phyloP scores from a whole-genome alignment of 1,140 invertebrate species.

The Cotesia glomerata region DNA sequence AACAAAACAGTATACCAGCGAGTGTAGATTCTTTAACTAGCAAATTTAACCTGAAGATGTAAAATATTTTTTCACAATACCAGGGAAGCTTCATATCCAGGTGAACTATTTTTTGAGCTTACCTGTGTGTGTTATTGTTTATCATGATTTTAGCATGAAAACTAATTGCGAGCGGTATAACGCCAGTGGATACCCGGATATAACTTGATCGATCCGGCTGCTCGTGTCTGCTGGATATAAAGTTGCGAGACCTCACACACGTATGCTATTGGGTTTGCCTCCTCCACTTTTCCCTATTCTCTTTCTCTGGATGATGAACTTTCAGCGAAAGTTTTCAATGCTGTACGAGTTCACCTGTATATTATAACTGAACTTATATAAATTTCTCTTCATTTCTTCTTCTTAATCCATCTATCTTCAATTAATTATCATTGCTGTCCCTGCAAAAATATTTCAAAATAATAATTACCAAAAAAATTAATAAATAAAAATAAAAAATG shows the following conservation, averaged over 20 bases:
- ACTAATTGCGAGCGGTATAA: conserved; percentile 22
- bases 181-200: conserved; percentile 35
- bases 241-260: conserved; percentile 29
- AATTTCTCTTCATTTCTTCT: neutral
- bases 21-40: too few species aligned
- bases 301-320: conserved; percentile 21
- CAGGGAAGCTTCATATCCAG: neutral
- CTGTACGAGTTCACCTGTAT: conserved; percentile 9
- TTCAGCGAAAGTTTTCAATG: conserved; percentile 27
- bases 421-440: neutral
- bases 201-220: conserved; percentile 35
- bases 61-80: too few species aligned
- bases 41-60: too few species aligned
- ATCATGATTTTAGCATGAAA: conserved; percentile 16
- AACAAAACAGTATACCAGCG: too few species aligned
- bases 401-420: neutral
- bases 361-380: neutral
- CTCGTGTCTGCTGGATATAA: conserved; percentile 35
- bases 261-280: neutral
- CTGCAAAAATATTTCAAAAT: too few species aligned
- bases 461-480: too few species aligned
- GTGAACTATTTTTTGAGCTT: conserved; percentile 6
- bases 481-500: too few species aligned
- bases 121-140: too few species aligned
- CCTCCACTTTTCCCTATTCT: conserved; percentile 25